These are phyloP conservation scores for Noctuana brunneofusca DNA, from an alignment of 2,888 invertebrate species.

Conservation along the genomic window DNA sequence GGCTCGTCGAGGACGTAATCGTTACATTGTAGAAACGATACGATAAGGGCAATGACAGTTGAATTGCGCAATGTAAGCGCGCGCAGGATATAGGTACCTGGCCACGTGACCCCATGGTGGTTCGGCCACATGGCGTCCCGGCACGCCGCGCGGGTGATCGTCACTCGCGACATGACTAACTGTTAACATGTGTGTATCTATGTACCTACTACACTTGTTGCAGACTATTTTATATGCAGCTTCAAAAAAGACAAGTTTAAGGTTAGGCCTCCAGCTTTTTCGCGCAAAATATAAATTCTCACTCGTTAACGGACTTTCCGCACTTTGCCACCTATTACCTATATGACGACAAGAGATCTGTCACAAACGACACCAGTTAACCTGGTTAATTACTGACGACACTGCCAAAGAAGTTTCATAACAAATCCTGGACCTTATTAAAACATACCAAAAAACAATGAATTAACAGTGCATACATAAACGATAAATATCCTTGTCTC, in stretches of 20 bases:
- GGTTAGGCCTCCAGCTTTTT: slow-evolving; percentile 53
- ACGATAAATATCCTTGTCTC: slow-evolving; percentile 5
- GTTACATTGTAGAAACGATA: slow-evolving; percentile 26
- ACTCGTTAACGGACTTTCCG: slow-evolving; percentile 29
- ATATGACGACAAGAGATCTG: slow-evolving; percentile 19
- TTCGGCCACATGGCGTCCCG: slow-evolving; percentile 59
- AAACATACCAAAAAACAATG: not conserved
- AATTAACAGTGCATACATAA: not conserved
- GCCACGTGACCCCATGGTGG: slow-evolving; percentile 61
- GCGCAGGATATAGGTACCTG: slow-evolving; percentile 67
- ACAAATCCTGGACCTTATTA: not conserved
- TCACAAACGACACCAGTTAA: slow-evolving; percentile 4
- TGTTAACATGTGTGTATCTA: slow-evolving; percentile 59
- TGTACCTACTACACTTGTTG: slow-evolving; percentile 52
- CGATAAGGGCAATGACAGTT: slow-evolving; percentile 40
- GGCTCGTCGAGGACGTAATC: slow-evolving; percentile 34
- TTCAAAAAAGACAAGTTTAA: slow-evolving; percentile 51
- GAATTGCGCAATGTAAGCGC: slow-evolving; percentile 58
- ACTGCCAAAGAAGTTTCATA: slow-evolving; percentile 16
- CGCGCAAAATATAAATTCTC: slow-evolving; percentile 20
- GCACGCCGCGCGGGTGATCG: slow-evolving; percentile 53
- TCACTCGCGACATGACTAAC: slow-evolving; percentile 48
- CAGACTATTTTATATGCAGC: slow-evolving; percentile 46
- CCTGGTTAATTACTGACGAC: slow-evolving; percentile 29
- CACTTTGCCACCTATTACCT: slow-evolving; percentile 33